phyloP scores from a whole-genome alignment of 2,113 vertebrate genomes.

The Clarias magur region DNA sequence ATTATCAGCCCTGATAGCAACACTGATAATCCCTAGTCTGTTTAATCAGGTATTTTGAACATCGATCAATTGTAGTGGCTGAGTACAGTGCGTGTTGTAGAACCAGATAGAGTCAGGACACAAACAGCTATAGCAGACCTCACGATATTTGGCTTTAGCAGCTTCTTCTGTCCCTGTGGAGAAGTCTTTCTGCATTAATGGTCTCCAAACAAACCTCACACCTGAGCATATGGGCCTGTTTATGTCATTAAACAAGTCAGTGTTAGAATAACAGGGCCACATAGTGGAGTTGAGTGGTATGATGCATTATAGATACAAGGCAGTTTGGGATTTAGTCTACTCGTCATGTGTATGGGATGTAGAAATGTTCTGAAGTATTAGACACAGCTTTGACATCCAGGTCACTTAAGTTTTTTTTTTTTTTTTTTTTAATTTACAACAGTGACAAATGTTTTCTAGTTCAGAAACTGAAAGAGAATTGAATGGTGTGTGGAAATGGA shows the following conservation, averaged over 20 bases:
- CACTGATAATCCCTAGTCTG: background rate
- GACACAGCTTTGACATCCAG: background rate
- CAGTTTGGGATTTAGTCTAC: background rate
- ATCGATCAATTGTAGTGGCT: background rate
- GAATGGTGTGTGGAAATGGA: background rate
- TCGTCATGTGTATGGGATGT: background rate
- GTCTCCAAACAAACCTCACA: background rate
- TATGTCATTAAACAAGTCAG: background rate
- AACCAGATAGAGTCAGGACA: background rate
- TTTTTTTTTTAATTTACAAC: too few relatives aligned
- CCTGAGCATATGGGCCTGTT: background rate
- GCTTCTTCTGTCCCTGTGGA: background rate
- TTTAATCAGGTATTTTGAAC: background rate
- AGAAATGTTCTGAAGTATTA: background rate
- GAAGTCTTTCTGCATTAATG: slow-evolving; percentile 14
- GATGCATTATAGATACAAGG: background rate
- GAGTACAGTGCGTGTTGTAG: background rate
- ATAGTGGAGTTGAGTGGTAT: background rate
- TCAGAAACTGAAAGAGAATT: background rate
- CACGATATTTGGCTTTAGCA: background rate
- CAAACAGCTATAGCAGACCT: slow-evolving; percentile 5
- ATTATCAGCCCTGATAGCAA: background rate
- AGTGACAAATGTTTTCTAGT: too few relatives aligned
- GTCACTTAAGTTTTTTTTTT: too few relatives aligned
- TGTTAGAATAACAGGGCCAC: background rate